Evolutionary conservation across 2,888 invertebrate species (phyloP), one percentile per base, ranked within the genome.

Genomic region (Oscheius myriophilus): DNA sequence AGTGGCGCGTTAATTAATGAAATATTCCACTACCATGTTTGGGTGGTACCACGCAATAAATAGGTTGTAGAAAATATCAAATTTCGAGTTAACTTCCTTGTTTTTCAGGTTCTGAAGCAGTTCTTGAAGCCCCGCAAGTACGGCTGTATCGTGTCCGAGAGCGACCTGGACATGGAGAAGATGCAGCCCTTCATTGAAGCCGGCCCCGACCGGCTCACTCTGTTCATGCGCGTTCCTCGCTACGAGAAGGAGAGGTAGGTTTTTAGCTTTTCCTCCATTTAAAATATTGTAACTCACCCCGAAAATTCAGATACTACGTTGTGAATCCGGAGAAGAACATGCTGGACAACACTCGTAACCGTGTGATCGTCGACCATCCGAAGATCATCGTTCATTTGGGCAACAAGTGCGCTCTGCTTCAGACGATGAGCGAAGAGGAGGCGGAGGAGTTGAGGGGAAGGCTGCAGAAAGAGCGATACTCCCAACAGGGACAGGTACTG

Each of bases 291-390:
- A 33, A 33, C n/a, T n/a, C n/a, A 33, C 3, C 33, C 9, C 33
- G 9, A 33, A 33, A 33, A 45, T 74, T 25, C 23, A 78, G 82
- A 26, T 84, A 79, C 69, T 85, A 84, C 66, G 73, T 75, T 2
- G 73, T 86, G 23, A 70, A 80, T 51, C 43, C 75, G 0, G 76
- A 79, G 23, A 75, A 70, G 39, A 78, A 75, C 2, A 70, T 85
- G 59, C 69, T 85, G 63, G 84, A 82, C 23, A 80, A 81, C 70
- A 72, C 81, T 16, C 68, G 84, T 2, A 86, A 83, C 53, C 72
- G 82, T 23, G 73, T 81, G 6, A 75, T 85, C 46, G 69, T 76
- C 23, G 79, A 81, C 62, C 78, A 79, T 67, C 84, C 83, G 1
- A 73, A 70, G 45, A 70, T 82, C 23, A 67, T 82, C 11, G 72